Evolutionary conservation across 2,888 invertebrate genomes (phyloP).

Genomic region (Scotopteryx bipunctaria): DNA sequence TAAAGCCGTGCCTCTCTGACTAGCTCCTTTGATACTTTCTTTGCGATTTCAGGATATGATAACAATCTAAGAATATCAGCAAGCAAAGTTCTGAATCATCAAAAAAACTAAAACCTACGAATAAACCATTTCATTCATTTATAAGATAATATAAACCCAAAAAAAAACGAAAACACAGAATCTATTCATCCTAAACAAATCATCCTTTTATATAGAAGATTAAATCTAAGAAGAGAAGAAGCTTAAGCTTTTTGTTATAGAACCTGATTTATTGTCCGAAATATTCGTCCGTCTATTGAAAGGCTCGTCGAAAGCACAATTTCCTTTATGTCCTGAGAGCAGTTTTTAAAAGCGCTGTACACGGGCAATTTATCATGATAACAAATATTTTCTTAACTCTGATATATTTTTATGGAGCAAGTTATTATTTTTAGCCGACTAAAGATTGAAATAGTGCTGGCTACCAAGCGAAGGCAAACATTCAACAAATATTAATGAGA

Average conservation of each 20-base stretch:
- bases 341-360: slow-evolving; percentile 55
- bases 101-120: too few relatives aligned
- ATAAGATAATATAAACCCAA: background rate
- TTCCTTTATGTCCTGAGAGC: slow-evolving; percentile 52
- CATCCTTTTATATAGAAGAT: slow-evolving; percentile 28
- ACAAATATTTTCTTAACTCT: background rate
- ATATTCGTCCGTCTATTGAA: slow-evolving; percentile 49
- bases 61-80: too few relatives aligned
- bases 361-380: slow-evolving; percentile 5
- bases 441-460: too few relatives aligned
- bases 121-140: too few relatives aligned
- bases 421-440: background rate
- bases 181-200: slow-evolving; percentile 20
- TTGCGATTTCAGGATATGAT: too few relatives aligned
- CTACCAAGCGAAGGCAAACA: too few relatives aligned
- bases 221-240: slow-evolving; percentile 33
- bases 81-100: too few relatives aligned
- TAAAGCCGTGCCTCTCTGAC: too few relatives aligned
- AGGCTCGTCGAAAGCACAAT: slow-evolving; percentile 39
- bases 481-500: too few relatives aligned
- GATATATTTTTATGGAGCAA: background rate
- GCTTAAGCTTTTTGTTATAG: slow-evolving; percentile 30
- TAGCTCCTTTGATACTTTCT: too few relatives aligned
- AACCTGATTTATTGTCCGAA: slow-evolving; percentile 46
- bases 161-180: background rate